Base-by-base conservation (phyloP, 2,888 invertebrate species). In the Allophyes oxyacanthae region DNA sequence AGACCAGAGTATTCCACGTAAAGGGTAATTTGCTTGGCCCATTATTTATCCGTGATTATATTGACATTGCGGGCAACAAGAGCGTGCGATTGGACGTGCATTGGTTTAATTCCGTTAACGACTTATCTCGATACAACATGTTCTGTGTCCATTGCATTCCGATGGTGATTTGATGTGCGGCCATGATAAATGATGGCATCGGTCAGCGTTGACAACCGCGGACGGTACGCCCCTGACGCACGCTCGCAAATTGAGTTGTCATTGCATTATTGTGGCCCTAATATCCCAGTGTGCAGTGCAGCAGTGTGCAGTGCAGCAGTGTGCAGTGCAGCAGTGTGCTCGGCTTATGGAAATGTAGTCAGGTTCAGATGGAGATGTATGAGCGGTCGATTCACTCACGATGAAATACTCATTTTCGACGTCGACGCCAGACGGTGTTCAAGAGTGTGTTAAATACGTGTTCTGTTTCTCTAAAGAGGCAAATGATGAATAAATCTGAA, bases 241-340 rank as follows among this genome's bases (percentile, higher is more conserved):
- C 59, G 65, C 60, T 73, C 73, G 76, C 80, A 82, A 80, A 86
- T 86, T 86, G 83, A 86, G 81, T 82, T 75, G 82, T 84, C 84
- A 73, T 71, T 76, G 69, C 69, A 67, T 76, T 75, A 84, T 81
- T 78, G 77, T 66, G 74, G 52, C 70, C 64, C 63, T 83, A 80
- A 84, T 83, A 75, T 70, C 79, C 60, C 46, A 40, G 41, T 57
- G 56, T 42, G 43, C 36, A 52, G 44, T 44, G 46, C 40, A 36
- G 32, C 32, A 7, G 28, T 25, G 44, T 52, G 55, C 26, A 33
- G 44, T 44, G 45, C 38, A 36, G 34, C 30, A 7, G 28, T 25
- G 44, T 52, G 55, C 26, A 33, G 44, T 44, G 45, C 38, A 36
- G 34, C 30, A 7, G 30, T 25, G 44, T 53, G 56, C 26, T 36